A percentile compares a stretch with the other conserved stretches of the same genome.
These are phyloP conservation scores for Melanogrammus aeglefinus DNA, from an alignment of 2,797 vertebrate genomes.

Conservation along the genomic window DNA sequence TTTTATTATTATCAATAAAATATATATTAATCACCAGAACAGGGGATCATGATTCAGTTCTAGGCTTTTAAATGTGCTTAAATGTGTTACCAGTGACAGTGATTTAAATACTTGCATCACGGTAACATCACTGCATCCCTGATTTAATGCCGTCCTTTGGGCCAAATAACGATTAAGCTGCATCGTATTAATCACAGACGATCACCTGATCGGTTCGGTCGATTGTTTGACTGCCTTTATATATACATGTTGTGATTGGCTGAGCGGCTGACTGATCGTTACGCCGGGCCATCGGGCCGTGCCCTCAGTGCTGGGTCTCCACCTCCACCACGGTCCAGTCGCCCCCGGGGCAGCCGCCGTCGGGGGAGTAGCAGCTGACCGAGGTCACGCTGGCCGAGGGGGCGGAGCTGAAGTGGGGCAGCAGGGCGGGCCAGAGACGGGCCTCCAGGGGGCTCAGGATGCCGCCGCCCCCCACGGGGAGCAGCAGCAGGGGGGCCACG, in stretches of 20 bases:
- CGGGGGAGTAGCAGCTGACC: constrained; percentile 86
- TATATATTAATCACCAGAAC: neutral
- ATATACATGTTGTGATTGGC: neutral
- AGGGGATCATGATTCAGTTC: neutral
- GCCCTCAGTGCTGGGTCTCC: constrained; percentile 84
- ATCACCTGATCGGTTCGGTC: neutral
- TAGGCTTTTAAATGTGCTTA: neutral
- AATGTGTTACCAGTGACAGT: neutral
- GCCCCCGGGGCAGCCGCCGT: constrained; percentile 75
- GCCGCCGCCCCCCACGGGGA: constrained; percentile 66
- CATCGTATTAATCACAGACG: neutral
- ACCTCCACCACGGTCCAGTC: constrained; percentile 92
- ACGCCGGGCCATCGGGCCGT: neutral
- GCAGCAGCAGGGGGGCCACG: constrained; percentile 69
- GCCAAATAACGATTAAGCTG: neutral
- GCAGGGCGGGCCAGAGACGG: constrained; percentile 82
- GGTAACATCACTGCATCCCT: neutral
- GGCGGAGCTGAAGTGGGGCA: constrained; percentile 75
- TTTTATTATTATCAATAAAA: neutral
- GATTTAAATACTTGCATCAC: neutral
- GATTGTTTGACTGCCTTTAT: neutral
- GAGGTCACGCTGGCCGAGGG: constrained; percentile 83
- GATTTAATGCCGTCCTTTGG: neutral
- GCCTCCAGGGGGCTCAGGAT: constrained; percentile 79
- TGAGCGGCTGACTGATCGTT: neutral